These are phyloP conservation scores for Pristionchus maxplancki DNA, from an alignment of 2,888 invertebrate genomes.

Conservation along the genomic window DNA sequence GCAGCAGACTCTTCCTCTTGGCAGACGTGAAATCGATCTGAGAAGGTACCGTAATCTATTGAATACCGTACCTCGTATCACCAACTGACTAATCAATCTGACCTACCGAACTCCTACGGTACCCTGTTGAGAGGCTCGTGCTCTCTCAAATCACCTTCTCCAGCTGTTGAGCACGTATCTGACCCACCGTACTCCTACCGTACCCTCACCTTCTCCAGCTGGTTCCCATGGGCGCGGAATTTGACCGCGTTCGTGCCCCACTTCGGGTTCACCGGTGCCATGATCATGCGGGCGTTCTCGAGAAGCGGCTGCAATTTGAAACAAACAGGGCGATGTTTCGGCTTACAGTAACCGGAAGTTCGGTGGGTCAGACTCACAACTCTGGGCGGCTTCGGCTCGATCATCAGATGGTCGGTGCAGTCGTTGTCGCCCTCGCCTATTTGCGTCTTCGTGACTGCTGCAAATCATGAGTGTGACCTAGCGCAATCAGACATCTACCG, in stretches of 20 bases:
- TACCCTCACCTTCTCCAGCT: slow-evolving; percentile 42
- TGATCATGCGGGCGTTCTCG: slow-evolving; percentile 36
- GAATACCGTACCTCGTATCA: neutral
- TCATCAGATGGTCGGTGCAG: slow-evolving; percentile 21
- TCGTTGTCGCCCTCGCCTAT: slow-evolving; percentile 40
- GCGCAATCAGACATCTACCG: neutral
- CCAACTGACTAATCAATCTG: neutral
- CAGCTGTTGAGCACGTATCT: too few relatives aligned
- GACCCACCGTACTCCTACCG: too few relatives aligned
- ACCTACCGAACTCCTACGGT: neutral
- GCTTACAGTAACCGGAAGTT: neutral
- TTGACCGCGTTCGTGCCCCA: slow-evolving; percentile 47
- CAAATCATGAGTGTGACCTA: neutral
- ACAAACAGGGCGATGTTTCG: too few relatives aligned
- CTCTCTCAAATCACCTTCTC: too few relatives aligned
- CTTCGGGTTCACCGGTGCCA: slow-evolving; percentile 46
- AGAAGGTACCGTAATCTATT: neutral
- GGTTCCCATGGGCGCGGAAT: slow-evolving; percentile 34
- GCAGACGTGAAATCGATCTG: neutral
- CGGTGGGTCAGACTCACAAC: neutral
- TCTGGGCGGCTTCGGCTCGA: neutral
- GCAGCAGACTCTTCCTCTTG: neutral
- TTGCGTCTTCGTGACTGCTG: slow-evolving; percentile 39
- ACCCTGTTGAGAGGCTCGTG: too few relatives aligned
- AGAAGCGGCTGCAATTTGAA: neutral